Evolutionary conservation across 2,797 vertebrate species (phyloP).

Genomic region (Onychomys leucogaster): DNA sequence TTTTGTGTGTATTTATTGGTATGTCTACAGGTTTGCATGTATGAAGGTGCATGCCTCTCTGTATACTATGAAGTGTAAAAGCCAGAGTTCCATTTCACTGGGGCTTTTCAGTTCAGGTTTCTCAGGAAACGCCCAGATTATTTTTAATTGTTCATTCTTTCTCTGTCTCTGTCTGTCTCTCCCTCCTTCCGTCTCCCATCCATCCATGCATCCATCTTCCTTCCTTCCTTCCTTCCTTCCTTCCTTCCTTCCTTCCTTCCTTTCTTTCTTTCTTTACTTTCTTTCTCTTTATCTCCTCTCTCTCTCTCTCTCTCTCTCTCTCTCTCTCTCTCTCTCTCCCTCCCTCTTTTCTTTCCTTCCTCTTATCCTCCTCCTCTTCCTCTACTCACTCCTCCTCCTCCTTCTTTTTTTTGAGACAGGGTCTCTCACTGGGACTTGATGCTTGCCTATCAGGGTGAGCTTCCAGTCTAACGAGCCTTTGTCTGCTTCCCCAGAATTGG

Average conservation of each 20-base stretch:
- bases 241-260: too few relatives aligned
- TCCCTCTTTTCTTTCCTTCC: background rate
- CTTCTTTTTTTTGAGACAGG: background rate
- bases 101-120: background rate
- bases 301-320: too few relatives aligned
- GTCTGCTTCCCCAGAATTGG: background rate
- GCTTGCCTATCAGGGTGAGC: background rate
- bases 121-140: background rate
- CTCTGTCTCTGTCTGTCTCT: too few relatives aligned
- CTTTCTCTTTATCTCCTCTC: too few relatives aligned
- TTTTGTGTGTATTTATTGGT: background rate
- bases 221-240: background rate
- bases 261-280: too few relatives aligned
- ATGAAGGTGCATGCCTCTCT: too few relatives aligned
- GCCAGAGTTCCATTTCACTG: background rate
- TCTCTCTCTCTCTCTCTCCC: background rate
- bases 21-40: background rate
- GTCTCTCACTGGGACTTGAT: background rate
- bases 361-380: too few relatives aligned
- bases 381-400: too few relatives aligned
- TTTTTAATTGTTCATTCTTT: background rate
- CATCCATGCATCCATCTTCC: too few relatives aligned
- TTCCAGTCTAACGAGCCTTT: background rate
- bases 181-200: background rate
- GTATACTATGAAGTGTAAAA: background rate